Evolutionary conservation across 2,797 vertebrate species (phyloP), one percentile per base, ranked within the genome.

Genomic region (Ctenosaura bakeri): DNA sequence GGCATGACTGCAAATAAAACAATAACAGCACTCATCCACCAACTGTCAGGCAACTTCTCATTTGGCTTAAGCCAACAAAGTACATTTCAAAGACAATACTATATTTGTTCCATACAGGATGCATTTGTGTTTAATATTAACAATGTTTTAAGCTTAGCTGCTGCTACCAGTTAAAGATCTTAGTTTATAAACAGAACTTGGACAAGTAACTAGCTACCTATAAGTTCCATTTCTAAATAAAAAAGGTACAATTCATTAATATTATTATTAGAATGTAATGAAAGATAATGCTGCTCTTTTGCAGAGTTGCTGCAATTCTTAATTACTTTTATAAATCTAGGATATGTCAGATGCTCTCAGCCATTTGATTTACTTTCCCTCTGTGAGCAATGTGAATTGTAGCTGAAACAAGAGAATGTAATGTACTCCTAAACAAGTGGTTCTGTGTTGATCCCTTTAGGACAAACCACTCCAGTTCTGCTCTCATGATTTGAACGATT

Each of bases 111-210:
- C 90, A 92, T 88, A 88, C 22, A 18, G 59, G 88, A 84, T 90
- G 92, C 89, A 94, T 92, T 87, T 64, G 90, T 88, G 89, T 38
- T 93, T 94, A 93, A 95, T 46, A 87, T 86, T 94, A 94, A 94
- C 90, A 94, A 91, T 85, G 85, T 92, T 93, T 95, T 93, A 93
- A 64, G 14, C 52, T 38, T 86, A 26, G 77, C 83, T 89, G 93
- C 94, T 95, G 90, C 91, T 91, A 73, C 89, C 83, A 0, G 92
- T 90, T 91, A 91, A 88, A 90, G 54, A 56, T 69, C 20, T n/a
- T 89, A 38, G 56, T n/a, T 56, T 56, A 74, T 66, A 42, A 76
- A 35, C 35, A 76, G n/a, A 38, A 7, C 62, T 66, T 8, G 6
- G 22, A 77, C n/a, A 76, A 76, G 42, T 42, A 76, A 38, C 74